Evolutionary conservation across 2,113 vertebrate genomes (phyloP).

Genomic region (Telmatochromis sp.): DNA sequence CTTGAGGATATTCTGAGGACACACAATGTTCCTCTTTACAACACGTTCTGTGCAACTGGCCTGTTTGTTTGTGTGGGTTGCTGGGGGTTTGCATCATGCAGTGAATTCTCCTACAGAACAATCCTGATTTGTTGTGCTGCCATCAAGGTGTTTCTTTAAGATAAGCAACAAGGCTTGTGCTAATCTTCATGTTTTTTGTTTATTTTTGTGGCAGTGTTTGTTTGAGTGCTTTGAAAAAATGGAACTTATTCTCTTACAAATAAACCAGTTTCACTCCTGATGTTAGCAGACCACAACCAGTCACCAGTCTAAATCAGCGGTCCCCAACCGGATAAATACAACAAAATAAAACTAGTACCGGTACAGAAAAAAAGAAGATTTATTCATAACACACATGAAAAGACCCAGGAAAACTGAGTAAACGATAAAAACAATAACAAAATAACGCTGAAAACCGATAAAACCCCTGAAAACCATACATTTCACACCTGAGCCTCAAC

Average conservation of each 20-base stretch:
- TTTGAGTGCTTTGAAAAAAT: not conserved
- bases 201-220: not conserved
- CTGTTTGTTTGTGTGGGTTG: not conserved
- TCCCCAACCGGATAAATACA: too few relatives aligned
- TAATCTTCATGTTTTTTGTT: not conserved
- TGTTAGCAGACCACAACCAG: rapidly evolving
- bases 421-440: too few relatives aligned
- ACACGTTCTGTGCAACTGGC: not conserved
- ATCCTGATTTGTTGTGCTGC: not conserved
- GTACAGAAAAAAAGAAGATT: rapidly evolving
- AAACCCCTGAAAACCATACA: too few relatives aligned
- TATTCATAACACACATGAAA: too few relatives aligned
- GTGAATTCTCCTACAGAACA: not conserved
- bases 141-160: not conserved
- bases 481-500: too few relatives aligned
- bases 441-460: too few relatives aligned
- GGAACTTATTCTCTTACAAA: not conserved
- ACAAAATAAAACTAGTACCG: rapidly evolving
- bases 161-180: not conserved
- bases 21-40: not conserved
- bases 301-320: not conserved
- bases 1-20: not conserved
- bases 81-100: not conserved
- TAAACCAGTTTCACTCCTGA: not conserved
- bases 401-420: rapidly evolving